A percentile compares a stretch with the other conserved stretches of the same genome.
Evolutionary conservation across 2,113 vertebrate species (phyloP).

Genomic region (Irena cyanogastra): DNA sequence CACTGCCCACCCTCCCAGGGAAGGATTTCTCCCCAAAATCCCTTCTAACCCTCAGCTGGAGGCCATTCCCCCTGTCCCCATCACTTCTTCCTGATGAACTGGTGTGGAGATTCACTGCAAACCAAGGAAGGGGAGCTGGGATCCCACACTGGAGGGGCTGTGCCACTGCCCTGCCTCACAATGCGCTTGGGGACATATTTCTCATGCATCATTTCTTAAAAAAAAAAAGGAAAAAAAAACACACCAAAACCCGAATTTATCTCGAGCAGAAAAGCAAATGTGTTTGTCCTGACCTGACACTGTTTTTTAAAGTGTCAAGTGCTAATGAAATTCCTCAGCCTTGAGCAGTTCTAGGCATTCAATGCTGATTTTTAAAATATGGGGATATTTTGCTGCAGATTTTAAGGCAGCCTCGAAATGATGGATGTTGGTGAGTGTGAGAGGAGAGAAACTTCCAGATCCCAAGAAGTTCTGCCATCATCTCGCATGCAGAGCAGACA

Average conservation of each 20-base stretch:
- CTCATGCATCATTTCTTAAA: not conserved
- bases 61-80: not conserved
- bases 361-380: not conserved
- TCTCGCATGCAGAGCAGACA: not conserved
- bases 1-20: fast-evolving
- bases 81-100: fast-evolving
- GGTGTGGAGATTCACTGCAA: not conserved
- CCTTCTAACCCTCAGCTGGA: not conserved
- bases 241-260: not conserved
- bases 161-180: not conserved
- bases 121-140: not conserved
- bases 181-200: not conserved
- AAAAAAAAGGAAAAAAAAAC: not conserved
- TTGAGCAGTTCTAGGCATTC: conserved; percentile 18
- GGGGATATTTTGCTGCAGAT: not conserved
- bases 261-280: not conserved
- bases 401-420: conserved; percentile 16
- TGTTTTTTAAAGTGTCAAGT: conserved; percentile 51
- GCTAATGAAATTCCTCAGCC: conserved; percentile 66
- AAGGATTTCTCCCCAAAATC: not conserved
- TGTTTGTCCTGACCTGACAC: conserved; percentile 37
- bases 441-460: conserved; percentile 33
- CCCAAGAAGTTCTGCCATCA: not conserved
- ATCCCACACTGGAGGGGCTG: fast-evolving
- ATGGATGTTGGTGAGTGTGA: not conserved